A percentile compares a stretch with the other conserved stretches of the same genome.
Conservation (phyloP, 1,140 invertebrate genomes). For the Eciton burchellii region DNA sequence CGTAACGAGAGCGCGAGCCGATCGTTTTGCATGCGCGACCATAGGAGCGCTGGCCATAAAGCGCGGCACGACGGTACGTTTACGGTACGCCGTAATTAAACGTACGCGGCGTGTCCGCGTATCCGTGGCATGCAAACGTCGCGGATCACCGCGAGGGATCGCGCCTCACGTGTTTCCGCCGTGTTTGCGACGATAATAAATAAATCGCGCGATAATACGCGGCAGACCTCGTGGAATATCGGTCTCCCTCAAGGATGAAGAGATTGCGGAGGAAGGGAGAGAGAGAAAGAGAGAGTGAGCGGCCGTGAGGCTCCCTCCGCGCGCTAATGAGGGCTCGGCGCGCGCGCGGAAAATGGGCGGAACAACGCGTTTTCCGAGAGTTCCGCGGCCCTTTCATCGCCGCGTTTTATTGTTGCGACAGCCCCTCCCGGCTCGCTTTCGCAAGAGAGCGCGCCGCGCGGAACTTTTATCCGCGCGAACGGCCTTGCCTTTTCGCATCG, state of each 20-base stretch:
- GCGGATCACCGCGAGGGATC: background rate
- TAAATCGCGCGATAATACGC: slow-evolving; percentile 25
- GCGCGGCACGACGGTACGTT: background rate
- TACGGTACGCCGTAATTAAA: slow-evolving; percentile 6
- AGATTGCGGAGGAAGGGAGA: slow-evolving; percentile 27
- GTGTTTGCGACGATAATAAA: slow-evolving; percentile 18
- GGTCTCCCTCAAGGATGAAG: slow-evolving; percentile 49
- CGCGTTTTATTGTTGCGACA: slow-evolving; percentile 75
- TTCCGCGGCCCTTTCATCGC: slow-evolving; percentile 63
- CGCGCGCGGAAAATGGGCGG: slow-evolving; percentile 40
- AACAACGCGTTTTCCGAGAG: slow-evolving; percentile 8
- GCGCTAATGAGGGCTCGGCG: background rate
- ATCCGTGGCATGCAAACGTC: slow-evolving; percentile 17
- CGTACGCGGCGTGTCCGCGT: background rate
- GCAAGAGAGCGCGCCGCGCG: slow-evolving; percentile 72
- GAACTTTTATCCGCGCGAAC: slow-evolving; percentile 77
- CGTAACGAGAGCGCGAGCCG: slow-evolving; percentile 37
- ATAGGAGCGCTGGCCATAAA: slow-evolving; percentile 34
- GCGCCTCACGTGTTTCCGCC: background rate
- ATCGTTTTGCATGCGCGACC: slow-evolving; percentile 42
- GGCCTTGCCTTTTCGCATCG: slow-evolving; percentile 79
- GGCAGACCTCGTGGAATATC: slow-evolving; percentile 35
- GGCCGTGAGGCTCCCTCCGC: background rate
- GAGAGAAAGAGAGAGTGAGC: slow-evolving; percentile 21
- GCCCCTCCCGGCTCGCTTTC: slow-evolving; percentile 66